Evolutionary conservation across 2,797 vertebrate species (phyloP).

Genomic region (Cuculus canorus): DNA sequence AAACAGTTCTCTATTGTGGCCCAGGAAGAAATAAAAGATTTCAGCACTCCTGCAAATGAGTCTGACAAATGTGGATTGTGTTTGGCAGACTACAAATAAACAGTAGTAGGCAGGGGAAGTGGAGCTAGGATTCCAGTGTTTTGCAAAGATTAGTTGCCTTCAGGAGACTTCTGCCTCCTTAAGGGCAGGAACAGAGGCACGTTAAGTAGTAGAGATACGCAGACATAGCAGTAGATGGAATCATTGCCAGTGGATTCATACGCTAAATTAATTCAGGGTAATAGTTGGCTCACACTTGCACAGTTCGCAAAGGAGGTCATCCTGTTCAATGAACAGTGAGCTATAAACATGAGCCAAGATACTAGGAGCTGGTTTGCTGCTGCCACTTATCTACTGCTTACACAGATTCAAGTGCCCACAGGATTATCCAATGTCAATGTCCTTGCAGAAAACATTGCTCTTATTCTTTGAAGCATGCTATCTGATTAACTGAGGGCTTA

Average conservation of each 20-base stretch:
- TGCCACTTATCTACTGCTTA: background rate
- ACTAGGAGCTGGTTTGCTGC: background rate
- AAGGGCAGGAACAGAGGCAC: background rate
- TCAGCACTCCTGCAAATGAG: background rate
- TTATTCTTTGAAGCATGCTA: background rate
- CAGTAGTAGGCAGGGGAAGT: background rate
- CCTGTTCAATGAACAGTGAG: background rate
- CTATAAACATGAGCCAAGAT: background rate
- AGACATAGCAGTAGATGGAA: background rate
- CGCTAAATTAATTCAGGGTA: background rate
- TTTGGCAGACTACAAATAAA: background rate
- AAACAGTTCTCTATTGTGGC: accelerated
- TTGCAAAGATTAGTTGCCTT: background rate
- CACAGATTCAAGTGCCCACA: too few relatives aligned
- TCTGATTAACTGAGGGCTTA: background rate
- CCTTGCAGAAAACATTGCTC: background rate
- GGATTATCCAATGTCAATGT: background rate
- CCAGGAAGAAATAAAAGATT: background rate
- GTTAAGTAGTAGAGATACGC: accelerated
- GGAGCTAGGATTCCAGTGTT: background rate
- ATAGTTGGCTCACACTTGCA: background rate
- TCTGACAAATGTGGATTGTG: background rate
- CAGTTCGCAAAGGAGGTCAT: background rate
- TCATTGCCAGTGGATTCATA: background rate
- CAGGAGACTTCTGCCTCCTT: background rate